phyloP scores from a whole-genome alignment of 1,140 invertebrate genomes.

The Trichoplusia ni region DNA sequence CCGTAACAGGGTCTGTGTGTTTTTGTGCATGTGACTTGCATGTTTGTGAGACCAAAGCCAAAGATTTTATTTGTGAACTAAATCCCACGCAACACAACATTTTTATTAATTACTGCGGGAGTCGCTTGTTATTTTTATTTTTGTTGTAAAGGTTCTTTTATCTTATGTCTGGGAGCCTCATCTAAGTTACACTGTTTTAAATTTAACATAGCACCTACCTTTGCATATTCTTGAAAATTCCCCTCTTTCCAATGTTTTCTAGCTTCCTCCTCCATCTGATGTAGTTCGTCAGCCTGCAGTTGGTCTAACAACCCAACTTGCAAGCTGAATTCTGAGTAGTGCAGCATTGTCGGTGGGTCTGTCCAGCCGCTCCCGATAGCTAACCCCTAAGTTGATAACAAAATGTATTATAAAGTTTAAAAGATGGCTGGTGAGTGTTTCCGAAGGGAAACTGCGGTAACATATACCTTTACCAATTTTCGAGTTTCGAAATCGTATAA shows the following conservation, averaged over 20 bases:
- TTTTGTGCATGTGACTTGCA: no score
- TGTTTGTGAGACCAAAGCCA: no score
- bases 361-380: slow-evolving; percentile 42
- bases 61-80: no score
- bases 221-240: neutral
- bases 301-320: neutral
- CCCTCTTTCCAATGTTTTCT: neutral
- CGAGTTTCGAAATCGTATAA: neutral
- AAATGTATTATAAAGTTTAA: neutral
- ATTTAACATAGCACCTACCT: neutral
- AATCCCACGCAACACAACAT: no score
- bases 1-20: no score
- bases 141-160: neutral
- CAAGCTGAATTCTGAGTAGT: slow-evolving; percentile 8
- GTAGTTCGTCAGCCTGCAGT: neutral
- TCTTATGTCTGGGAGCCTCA: no score
- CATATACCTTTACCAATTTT: no score
- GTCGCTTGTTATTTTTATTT: no score
- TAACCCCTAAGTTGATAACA: slow-evolving; percentile 35
- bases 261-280: neutral
- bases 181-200: no score
- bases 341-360: slow-evolving; percentile 40
- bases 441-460: no score
- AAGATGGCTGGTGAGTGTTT: neutral
- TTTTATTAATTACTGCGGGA: no score